Percentiles rank a stretch among this genome's conserved stretches.
Conservation (phyloP, 2,113 vertebrate genomes). For the Dolichotis patagonum region DNA sequence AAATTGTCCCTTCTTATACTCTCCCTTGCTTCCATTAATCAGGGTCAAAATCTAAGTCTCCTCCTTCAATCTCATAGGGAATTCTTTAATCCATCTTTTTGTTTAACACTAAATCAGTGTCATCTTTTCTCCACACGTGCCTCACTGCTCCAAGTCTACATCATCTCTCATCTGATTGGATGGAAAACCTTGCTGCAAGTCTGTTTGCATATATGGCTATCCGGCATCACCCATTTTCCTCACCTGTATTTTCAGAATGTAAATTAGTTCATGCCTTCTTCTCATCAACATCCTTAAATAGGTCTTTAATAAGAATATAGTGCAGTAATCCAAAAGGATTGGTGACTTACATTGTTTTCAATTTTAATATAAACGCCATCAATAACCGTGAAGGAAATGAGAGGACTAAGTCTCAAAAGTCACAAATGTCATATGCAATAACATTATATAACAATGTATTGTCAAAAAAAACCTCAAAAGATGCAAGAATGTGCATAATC, state of each 20-base stretch:
- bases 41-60: background rate
- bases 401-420: background rate
- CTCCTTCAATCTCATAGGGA: background rate
- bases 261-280: background rate
- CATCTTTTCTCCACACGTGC: too few relatives aligned
- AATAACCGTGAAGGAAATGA: background rate
- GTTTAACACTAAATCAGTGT: background rate
- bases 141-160: background rate
- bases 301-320: background rate
- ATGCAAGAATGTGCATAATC: background rate
- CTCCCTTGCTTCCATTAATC: background rate
- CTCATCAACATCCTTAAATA: background rate
- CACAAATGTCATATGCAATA: background rate
- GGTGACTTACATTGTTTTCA: background rate
- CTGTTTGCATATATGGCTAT: background rate
- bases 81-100: background rate
- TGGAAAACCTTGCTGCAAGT: accelerated
- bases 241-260: background rate
- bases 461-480: background rate
- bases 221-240: background rate
- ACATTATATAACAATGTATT: background rate
- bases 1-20: background rate
- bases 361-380: too few relatives aligned
- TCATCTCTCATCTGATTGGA: background rate
- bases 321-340: background rate